Percentiles rank a stretch among this genome's conserved stretches.
These are phyloP conservation scores for Dasyprocta punctata DNA, from an alignment of 2,113 vertebrate species.

Conservation along the genomic window DNA sequence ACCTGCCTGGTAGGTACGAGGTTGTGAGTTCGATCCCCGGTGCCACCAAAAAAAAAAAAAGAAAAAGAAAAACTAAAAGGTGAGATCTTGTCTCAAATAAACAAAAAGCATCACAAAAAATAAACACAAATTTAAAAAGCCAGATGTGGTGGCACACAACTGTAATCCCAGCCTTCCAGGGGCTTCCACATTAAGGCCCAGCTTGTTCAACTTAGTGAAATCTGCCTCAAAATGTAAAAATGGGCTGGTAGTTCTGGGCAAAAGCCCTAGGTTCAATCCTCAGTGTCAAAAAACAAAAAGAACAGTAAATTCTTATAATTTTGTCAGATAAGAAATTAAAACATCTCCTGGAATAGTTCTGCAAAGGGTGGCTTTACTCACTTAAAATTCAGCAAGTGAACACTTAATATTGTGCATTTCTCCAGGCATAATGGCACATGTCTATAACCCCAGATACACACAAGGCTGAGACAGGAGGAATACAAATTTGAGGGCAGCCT, in stretches of 20 bases:
- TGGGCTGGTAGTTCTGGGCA: neutral
- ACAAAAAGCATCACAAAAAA: neutral
- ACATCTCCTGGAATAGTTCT: neutral
- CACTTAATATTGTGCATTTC: neutral
- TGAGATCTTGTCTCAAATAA: neutral
- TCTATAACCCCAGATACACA: neutral
- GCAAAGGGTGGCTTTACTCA: neutral
- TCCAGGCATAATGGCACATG: neutral
- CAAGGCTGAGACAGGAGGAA: too few species aligned
- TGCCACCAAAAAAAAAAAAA: too few species aligned
- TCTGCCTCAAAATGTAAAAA: neutral
- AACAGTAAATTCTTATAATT: neutral
- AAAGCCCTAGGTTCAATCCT: neutral
- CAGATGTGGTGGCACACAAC: neutral
- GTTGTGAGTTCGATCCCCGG: too few species aligned
- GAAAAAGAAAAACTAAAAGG: too few species aligned
- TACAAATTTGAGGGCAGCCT: neutral
- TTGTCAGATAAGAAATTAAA: conserved; percentile 15
- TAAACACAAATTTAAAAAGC: neutral
- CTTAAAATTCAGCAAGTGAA: conserved; percentile 17
- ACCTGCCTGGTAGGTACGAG: too few species aligned
- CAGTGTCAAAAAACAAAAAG: neutral
- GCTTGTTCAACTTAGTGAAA: neutral
- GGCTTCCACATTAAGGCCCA: neutral
- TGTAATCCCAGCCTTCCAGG: too few species aligned